Conservation (phyloP, 2,888 invertebrate species). For the Unio pictorum region DNA sequence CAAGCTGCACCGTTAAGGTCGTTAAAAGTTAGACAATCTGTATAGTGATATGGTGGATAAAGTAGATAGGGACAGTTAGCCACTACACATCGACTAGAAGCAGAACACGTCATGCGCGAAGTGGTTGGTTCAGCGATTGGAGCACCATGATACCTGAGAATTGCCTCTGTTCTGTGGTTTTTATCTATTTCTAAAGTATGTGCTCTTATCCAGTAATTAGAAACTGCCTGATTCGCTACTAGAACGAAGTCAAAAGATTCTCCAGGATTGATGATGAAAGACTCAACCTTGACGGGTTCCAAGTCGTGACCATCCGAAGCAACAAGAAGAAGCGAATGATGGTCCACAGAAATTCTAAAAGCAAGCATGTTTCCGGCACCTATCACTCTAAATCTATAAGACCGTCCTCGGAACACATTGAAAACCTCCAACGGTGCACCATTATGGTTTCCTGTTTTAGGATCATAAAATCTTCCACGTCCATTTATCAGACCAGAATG, state of each 20-base stretch:
- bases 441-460: constrained; percentile 22
- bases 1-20: constrained; percentile 22
- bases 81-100: constrained; percentile 26
- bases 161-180: constrained; percentile 36
- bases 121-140: constrained; percentile 27
- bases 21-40: constrained; percentile 29
- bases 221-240: constrained; percentile 34
- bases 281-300: constrained; percentile 38
- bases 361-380: constrained; percentile 45
- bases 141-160: constrained; percentile 40
- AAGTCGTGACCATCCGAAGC: constrained; percentile 54
- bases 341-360: constrained; percentile 49
- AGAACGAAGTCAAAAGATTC: constrained; percentile 57
- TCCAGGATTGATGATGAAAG: constrained; percentile 49
- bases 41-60: constrained; percentile 27
- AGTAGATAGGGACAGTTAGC: constrained; percentile 49
- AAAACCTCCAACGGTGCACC: constrained; percentile 41
- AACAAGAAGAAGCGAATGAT: constrained; percentile 43
- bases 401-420: constrained; percentile 21
- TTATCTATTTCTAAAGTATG: constrained; percentile 34
- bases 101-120: constrained; percentile 19
- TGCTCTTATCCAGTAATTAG: constrained; percentile 56
- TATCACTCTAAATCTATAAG: constrained; percentile 52
- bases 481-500: constrained; percentile 57
- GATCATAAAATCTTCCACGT: constrained; percentile 39